Evolutionary conservation across 92 coral and sea anemone species (phyloP).

Genomic region (Siderastrea radians): DNA sequence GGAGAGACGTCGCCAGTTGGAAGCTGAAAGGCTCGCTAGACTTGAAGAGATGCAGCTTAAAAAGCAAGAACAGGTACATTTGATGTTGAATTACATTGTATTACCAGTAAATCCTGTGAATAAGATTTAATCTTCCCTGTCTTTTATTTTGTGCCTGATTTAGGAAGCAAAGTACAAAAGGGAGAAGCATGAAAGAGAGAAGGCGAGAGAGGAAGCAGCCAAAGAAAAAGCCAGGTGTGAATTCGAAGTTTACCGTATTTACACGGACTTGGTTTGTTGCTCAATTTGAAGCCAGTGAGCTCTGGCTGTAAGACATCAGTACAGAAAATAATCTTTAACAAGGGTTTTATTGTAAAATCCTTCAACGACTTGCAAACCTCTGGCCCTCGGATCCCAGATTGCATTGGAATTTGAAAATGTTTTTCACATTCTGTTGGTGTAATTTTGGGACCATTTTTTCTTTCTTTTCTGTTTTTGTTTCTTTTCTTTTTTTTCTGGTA

Average conservation of each 20-base stretch:
- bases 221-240: constrained; percentile 85
- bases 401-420: too few species aligned
- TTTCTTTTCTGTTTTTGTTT: neutral
- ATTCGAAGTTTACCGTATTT: too few species aligned
- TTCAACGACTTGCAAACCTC: too few species aligned
- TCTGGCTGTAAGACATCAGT: too few species aligned
- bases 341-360: too few species aligned
- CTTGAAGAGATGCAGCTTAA: constrained; percentile 96
- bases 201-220: constrained; percentile 98
- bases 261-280: too few species aligned
- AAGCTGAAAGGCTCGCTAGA: constrained; percentile 94
- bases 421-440: too few species aligned
- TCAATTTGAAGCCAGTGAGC: too few species aligned
- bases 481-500: neutral
- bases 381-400: too few species aligned
- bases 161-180: constrained; percentile 95
- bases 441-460: too few species aligned
- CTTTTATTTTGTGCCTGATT: neutral
- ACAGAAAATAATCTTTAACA: too few species aligned
- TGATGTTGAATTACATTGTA: neutral
- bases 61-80: constrained; percentile 90
- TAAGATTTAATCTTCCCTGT: neutral
- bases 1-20: constrained; percentile 98
- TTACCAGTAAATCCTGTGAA: too few species aligned
- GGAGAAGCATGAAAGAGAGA: constrained; percentile 94